Conservation (phyloP, 2,797 vertebrate species). For the Pristis pectinata region DNA sequence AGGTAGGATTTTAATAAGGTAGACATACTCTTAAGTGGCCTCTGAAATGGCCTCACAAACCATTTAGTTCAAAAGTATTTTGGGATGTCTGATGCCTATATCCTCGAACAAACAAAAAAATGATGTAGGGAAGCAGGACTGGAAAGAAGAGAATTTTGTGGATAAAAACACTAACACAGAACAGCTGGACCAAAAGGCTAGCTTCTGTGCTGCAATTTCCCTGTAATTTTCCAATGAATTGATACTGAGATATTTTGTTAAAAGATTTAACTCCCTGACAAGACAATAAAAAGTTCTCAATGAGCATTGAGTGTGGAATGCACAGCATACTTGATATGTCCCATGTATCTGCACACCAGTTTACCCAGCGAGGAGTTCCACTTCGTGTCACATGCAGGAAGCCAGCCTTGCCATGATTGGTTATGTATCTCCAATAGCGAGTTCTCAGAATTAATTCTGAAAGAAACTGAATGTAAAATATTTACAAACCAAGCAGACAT, state of each 20-base stretch:
- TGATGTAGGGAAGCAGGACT: background rate
- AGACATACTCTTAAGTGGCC: too few species aligned
- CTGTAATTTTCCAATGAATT: background rate
- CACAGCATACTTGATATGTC: background rate
- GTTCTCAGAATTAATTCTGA: conserved; percentile 30
- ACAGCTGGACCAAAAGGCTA: background rate
- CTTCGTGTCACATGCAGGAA: background rate
- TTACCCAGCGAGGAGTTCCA: background rate
- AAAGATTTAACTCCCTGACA: background rate
- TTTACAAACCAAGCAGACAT: background rate
- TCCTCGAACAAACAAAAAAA: too few species aligned
- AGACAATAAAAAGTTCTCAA: background rate
- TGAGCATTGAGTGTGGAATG: background rate
- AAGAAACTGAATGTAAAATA: background rate
- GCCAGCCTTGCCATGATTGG: background rate
- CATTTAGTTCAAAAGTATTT: too few species aligned
- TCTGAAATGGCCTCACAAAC: too few species aligned
- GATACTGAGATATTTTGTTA: background rate
- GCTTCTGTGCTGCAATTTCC: background rate
- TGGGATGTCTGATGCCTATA: too few species aligned
- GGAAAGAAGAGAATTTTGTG: background rate
- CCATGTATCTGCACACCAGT: conserved; percentile 24
- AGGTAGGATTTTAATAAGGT: too few species aligned
- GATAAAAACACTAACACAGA: background rate
- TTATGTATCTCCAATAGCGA: background rate